Evolutionary conservation across 2,113 vertebrate species (phyloP).

Genomic region (Peromyscus maniculatus): DNA sequence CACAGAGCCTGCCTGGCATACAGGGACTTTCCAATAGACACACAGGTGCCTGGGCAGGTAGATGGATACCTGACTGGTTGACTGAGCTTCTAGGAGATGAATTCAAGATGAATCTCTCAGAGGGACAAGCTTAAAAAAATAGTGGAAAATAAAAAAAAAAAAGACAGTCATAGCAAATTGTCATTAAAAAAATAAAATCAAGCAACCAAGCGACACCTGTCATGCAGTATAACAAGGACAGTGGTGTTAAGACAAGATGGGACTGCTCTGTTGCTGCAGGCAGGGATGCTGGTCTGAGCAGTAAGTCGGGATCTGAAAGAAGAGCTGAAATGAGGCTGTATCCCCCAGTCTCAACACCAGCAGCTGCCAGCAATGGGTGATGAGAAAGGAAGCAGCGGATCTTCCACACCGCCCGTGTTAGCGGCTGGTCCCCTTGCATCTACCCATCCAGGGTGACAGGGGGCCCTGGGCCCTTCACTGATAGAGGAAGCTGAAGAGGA

Average conservation of each 20-base stretch:
- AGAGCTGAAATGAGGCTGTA: not conserved
- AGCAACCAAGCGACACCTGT: not conserved
- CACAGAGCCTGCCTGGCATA: not conserved
- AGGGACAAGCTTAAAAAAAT: not conserved
- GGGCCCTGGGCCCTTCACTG: not conserved
- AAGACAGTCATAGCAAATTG: not conserved
- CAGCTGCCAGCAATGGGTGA: fast-evolving
- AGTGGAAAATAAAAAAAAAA: not conserved
- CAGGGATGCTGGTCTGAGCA: not conserved
- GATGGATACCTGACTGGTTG: not conserved
- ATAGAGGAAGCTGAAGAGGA: not conserved
- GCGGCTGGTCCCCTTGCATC: not conserved
- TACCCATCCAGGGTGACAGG: not conserved
- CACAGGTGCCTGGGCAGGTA: not conserved
- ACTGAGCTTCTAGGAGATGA: too few species aligned
- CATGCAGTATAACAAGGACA: not conserved
- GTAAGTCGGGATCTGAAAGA: not conserved
- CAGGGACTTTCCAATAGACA: fast-evolving
- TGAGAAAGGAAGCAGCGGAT: fast-evolving
- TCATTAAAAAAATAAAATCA: not conserved
- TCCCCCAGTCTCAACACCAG: not conserved
- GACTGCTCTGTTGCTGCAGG: not conserved
- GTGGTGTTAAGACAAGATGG: not conserved
- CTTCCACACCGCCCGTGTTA: fast-evolving
- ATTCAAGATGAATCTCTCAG: not conserved